A percentile compares a stretch with the other conserved stretches of the same genome.
Evolutionary conservation across 2,113 vertebrate species (phyloP).

Genomic region (Anolis sagrei): DNA sequence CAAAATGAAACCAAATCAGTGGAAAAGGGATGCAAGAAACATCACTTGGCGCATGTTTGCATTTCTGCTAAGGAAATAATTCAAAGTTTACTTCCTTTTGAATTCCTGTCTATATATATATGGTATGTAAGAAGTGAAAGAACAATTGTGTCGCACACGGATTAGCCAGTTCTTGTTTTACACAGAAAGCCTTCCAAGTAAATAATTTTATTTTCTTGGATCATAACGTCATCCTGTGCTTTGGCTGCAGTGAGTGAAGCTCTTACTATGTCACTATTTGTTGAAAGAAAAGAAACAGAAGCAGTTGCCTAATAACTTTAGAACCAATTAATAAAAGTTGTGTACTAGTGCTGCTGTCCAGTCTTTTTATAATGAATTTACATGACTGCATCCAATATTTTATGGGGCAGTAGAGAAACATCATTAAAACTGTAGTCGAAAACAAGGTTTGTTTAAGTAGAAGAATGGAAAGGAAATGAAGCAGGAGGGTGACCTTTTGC

Average conservation of each 20-base stretch:
- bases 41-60: too few species aligned
- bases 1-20: neutral
- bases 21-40: neutral
- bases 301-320: neutral
- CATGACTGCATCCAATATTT: neutral
- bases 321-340: neutral
- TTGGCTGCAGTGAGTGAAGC: neutral
- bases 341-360: neutral
- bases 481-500: neutral
- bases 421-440: neutral
- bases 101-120: neutral
- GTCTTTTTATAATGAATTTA: neutral
- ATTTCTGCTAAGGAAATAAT: neutral
- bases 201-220: neutral
- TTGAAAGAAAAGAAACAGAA: neutral
- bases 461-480: neutral
- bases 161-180: neutral
- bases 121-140: rapidly evolving
- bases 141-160: neutral
- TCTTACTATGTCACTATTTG: neutral
- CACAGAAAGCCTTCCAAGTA: too few species aligned
- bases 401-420: neutral
- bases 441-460: neutral
- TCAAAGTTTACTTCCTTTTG: neutral
- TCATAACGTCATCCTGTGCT: neutral